Evolutionary conservation across 2,797 vertebrate genomes (phyloP).

Genomic region (Carapus acus): DNA sequence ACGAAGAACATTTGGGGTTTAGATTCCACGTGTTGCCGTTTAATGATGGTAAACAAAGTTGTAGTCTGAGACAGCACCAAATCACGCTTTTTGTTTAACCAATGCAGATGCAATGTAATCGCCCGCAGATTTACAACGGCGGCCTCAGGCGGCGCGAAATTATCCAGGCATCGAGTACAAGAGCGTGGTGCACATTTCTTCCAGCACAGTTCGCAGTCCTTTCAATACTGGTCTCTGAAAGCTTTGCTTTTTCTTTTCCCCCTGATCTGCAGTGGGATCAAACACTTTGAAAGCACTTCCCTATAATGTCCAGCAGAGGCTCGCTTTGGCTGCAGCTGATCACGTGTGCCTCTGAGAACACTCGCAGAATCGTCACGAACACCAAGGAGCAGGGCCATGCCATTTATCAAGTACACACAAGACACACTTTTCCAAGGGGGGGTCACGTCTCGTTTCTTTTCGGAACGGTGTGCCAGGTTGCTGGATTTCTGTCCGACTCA

Average conservation of each 20-base stretch:
- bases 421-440: conserved; percentile 25
- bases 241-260: background rate
- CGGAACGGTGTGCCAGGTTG: conserved; percentile 8
- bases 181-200: too few relatives aligned
- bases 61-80: too few relatives aligned
- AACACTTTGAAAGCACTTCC: conserved; percentile 71
- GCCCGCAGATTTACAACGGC: too few relatives aligned
- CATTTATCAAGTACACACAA: conserved; percentile 28
- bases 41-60: too few relatives aligned
- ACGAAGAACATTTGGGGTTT: too few relatives aligned
- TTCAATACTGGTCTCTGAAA: too few relatives aligned
- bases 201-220: too few relatives aligned
- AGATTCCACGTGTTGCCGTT: too few relatives aligned
- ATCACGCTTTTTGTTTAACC: too few relatives aligned
- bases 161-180: too few relatives aligned
- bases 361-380: conserved; percentile 34
- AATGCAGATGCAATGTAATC: too few relatives aligned
- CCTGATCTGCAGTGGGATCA: conserved; percentile 53
- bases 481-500: background rate
- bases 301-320: conserved; percentile 57
- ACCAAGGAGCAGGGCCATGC: conserved; percentile 39
- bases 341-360: conserved; percentile 53
- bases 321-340: conserved; percentile 56
- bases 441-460: background rate
- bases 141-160: too few relatives aligned